Evolutionary conservation across 2,888 invertebrate species (phyloP), one percentile per base, ranked within the genome.

Genomic region (Tyria jacobaeae): DNA sequence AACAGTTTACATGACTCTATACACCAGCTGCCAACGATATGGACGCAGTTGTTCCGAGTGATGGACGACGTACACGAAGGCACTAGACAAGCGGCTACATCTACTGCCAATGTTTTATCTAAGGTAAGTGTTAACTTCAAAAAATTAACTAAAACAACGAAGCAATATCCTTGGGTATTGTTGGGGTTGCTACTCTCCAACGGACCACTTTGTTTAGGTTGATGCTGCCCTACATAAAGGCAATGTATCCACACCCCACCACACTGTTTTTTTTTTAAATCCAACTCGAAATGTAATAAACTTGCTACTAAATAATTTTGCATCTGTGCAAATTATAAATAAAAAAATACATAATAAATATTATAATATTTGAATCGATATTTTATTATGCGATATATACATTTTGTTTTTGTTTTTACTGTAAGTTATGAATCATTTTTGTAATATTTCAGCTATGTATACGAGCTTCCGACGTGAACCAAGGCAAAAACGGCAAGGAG

Each of bases 61-160:
- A 97, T 98, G 96, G 99, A 99, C 85, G 99, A 99, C 87, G 97
- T 98, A 75, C 99, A 99, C 86, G 98, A 98, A 84, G 97, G 96
- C 27, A 97, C 97, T 0, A 89, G 98, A 54, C 90, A 95, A 64
- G 96, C 97, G 0, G 98, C 98, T 5, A 96, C 95, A 7, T 95
- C 95, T 60, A 96, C 97, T 0, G 95, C 96, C 0, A 95, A 94
- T 72, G 94, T 96, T 24, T 90, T 98, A 17, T 96, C 97, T 73
- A 97, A 97, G 94, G 97, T 97, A 34, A 44, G 44, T 55, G 3
- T 14, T 6, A 21, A 51, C 14, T 27, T n/a, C n/a, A n/a, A n/a
- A n/a, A n/a, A n/a, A n/a, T n/a, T n/a, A n/a, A n/a, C n/a, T n/a
- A n/a, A n/a, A n/a, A n/a, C n/a, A n/a, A n/a, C n/a, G n/a, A n/a